These are phyloP conservation scores for Coregonus ussuriensis DNA, from an alignment of 2,797 vertebrate genomes.

Conservation along the genomic window DNA sequence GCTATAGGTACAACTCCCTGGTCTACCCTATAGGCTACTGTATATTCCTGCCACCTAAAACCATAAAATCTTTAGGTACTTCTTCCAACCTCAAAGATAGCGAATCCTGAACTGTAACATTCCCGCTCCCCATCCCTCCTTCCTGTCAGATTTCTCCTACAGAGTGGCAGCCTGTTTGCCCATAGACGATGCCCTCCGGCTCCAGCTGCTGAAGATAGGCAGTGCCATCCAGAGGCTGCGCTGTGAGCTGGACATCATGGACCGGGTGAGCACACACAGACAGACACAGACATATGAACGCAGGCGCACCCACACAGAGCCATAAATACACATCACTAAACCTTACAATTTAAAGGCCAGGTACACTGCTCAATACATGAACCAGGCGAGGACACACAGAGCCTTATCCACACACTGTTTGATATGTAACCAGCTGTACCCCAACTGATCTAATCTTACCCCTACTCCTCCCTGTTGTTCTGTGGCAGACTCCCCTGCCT, in stretches of 20 bases:
- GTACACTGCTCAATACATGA: too few relatives aligned
- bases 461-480: not conserved
- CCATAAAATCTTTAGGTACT: too few relatives aligned
- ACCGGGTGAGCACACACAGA: constrained; percentile 80
- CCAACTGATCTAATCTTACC: not conserved
- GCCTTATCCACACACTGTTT: too few relatives aligned
- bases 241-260: constrained; percentile 97
- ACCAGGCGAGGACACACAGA: not conserved
- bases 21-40: not conserved
- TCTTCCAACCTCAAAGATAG: too few relatives aligned
- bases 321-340: not conserved
- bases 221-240: constrained; percentile 96
- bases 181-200: constrained; percentile 90
- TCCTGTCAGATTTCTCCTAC: constrained; percentile 92
- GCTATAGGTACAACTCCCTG: constrained; percentile 81
- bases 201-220: constrained; percentile 93
- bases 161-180: constrained; percentile 96
- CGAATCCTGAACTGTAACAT: too few relatives aligned
- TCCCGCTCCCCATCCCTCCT: constrained; percentile 1
- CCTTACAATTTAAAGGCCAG: too few relatives aligned
- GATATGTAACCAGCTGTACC: too few relatives aligned
- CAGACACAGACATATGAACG: not conserved
- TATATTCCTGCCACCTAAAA: too few relatives aligned
- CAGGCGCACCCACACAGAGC: not conserved
- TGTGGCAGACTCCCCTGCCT: not conserved